Evolutionary conservation across 2,113 vertebrate genomes (phyloP).

Genomic region (Clinocottus analis): DNA sequence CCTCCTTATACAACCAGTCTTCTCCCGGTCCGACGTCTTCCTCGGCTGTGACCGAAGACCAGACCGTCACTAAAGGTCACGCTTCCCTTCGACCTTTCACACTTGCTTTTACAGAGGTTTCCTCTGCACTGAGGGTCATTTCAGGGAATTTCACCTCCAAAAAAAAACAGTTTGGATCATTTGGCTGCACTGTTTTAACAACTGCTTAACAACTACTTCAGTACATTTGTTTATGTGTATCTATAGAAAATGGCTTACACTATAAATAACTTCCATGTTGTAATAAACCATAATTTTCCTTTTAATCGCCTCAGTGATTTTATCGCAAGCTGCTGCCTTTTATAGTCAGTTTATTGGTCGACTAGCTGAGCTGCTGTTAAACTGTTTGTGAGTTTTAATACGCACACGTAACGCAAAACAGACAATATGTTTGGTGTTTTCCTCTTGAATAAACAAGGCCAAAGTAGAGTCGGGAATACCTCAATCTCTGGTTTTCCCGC

Average conservation of each 20-base stretch:
- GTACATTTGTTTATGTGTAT: not conserved
- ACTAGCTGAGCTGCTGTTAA: not conserved
- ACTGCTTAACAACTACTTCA: not conserved
- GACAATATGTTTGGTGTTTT: not conserved
- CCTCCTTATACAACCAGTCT: conserved; percentile 66
- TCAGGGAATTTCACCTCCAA: no score
- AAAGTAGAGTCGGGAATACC: no score
- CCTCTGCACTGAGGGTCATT: no score
- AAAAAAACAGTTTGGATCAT: no score
- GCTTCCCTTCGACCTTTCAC: no score
- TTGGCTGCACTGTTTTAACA: no score
- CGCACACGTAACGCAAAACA: not conserved
- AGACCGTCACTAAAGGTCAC: conserved; percentile 89
- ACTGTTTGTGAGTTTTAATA: not conserved
- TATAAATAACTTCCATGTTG: not conserved
- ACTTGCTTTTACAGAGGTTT: no score
- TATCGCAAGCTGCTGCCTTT: not conserved
- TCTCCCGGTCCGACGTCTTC: conserved; percentile 74
- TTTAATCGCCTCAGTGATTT: not conserved
- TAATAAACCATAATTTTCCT: not conserved
- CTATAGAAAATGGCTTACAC: not conserved
- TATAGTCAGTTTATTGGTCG: not conserved
- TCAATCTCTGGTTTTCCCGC: not conserved
- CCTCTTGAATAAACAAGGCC: not conserved
- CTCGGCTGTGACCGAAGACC: conserved; percentile 70